Evolutionary conservation across 2,888 invertebrate genomes (phyloP), one percentile per base, ranked within the genome.

Genomic region (Trichogramma evanescens): DNA sequence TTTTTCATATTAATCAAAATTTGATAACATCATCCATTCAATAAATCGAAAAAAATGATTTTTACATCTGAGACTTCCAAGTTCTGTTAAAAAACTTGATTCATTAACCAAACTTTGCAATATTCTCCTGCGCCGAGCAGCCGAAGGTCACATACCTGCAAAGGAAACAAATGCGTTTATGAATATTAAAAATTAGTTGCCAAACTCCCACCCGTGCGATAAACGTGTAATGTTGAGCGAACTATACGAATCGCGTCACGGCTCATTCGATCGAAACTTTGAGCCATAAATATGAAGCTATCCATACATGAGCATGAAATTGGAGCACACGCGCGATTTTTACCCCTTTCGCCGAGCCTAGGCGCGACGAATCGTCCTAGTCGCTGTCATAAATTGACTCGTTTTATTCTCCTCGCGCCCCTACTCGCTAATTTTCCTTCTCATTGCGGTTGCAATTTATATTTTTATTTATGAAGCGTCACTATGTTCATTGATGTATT

Each of bases 141-240:
- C 92, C 95, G 65, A 89, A 88, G 66, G 88, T 88, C 82, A 94
- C 91, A 77, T 95, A 93, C 76, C 95, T 95, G 81, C 53, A 82
- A 81, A 63, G 73, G 69, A 68, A 59, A 62, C 6, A 46, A 39
- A 40, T 49, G 39, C 3, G 3, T 26, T 26, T 26, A 26, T 26
- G 26, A 26, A 26, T 2, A 26, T 26, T 3, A 26, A 26, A 26
- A 26, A 26, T 26, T 26, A 26, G 26, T 26, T 26, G 26, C 26
- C 26, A 26, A 26, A 26, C 26, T 26, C 26, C 26, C 26, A 26
- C 26, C 26, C 2, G 3, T 2, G 3, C 26, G 26, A 26, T 26
- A 26, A 1, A 26, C 3, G 26, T 26, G 26, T 26, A 26, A 26
- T 26, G 26, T 26, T 26, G 5, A 10, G 39, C 39, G 61, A 63